A percentile compares a stretch with the other conserved stretches of the same genome.
These are phyloP conservation scores for Lepus americanus DNA, from an alignment of 2,113 vertebrate species.

Conservation along the genomic window DNA sequence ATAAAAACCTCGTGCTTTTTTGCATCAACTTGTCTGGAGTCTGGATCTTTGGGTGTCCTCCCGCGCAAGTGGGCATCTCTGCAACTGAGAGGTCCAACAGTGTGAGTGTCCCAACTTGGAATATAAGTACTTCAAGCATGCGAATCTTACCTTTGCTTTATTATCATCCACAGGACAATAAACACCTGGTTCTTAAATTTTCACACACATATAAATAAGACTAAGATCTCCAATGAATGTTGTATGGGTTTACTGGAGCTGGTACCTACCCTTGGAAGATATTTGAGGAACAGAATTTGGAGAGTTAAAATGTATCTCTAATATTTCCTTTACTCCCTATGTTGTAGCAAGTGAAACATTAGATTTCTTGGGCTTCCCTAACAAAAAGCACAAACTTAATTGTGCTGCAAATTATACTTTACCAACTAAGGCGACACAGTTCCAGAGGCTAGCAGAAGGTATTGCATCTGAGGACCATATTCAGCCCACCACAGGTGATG, in stretches of 20 bases:
- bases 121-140: no score
- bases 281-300: background rate
- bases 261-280: background rate
- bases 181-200: no score
- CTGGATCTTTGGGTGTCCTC: no score
- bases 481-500: background rate
- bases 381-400: slow-evolving; percentile 45
- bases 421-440: background rate
- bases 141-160: no score
- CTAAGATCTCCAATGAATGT: background rate
- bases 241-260: background rate
- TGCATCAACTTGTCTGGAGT: no score
- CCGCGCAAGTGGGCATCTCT: no score
- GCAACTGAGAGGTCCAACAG: no score
- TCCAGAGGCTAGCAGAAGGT: background rate
- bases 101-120: no score
- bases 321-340: background rate
- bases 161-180: no score
- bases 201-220: background rate
- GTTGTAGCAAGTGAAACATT: background rate
- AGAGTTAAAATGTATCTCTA: background rate
- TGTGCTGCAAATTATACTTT: background rate
- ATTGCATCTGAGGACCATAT: no score
- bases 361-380: background rate
- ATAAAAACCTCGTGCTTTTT: no score